A percentile compares a stretch with the other conserved stretches of the same genome.
phyloP scores from a whole-genome alignment of 2,797 vertebrate genomes.

The Anguilla anguilla region DNA sequence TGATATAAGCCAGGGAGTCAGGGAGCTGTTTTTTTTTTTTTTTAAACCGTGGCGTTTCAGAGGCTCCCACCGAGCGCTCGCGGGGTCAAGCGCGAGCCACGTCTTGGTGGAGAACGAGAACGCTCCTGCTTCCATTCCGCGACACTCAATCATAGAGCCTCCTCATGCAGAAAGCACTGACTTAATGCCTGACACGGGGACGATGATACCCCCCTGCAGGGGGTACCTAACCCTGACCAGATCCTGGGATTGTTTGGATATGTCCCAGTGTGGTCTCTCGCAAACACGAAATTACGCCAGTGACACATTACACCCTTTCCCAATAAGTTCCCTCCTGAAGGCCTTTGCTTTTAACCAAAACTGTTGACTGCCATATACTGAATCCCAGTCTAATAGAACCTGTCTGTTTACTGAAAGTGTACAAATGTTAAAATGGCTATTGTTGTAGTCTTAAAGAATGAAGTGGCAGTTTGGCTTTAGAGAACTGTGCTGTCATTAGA shows the following conservation, averaged over 20 bases:
- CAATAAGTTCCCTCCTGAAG: background rate
- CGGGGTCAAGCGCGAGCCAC: slow-evolving; percentile 69
- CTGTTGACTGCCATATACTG: background rate
- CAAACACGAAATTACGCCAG: background rate
- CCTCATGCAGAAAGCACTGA: slow-evolving; percentile 76
- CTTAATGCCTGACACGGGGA: slow-evolving; percentile 64
- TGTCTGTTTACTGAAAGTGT: background rate
- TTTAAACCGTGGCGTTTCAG: slow-evolving; percentile 42
- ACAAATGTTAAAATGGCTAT: background rate
- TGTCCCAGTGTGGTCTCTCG: background rate
- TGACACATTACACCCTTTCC: background rate
- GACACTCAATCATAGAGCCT: slow-evolving; percentile 69
- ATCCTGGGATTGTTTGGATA: background rate
- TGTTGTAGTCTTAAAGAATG: background rate
- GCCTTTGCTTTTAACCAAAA: background rate
- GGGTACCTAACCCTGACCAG: background rate
- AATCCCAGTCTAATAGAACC: background rate
- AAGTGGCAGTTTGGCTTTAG: background rate
- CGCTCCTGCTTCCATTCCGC: slow-evolving; percentile 70
- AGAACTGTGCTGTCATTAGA: background rate
- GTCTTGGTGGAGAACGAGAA: slow-evolving; percentile 69
- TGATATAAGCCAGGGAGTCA: slow-evolving; percentile 46
- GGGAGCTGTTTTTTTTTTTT: slow-evolving; percentile 48
- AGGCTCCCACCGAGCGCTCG: slow-evolving; percentile 48
- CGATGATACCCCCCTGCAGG: slow-evolving; percentile 13